phyloP scores from a whole-genome alignment of 2,113 vertebrate species.

The Glareola pratincola region DNA sequence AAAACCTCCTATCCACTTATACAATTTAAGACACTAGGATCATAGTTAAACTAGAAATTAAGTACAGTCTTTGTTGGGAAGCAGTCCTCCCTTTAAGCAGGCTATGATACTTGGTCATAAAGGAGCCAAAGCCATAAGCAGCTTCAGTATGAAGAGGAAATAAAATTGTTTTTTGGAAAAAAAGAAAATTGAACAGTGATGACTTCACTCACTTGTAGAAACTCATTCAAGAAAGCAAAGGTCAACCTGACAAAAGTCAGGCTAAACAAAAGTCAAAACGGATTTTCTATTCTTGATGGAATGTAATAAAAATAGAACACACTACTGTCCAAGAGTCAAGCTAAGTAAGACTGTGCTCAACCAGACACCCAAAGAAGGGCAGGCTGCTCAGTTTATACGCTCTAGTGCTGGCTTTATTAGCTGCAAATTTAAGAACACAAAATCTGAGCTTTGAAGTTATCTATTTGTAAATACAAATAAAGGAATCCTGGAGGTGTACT shows the following conservation, averaged over 20 bases:
- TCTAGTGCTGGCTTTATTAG: neutral
- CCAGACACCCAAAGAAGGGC: neutral
- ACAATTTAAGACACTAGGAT: neutral
- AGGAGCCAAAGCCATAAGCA: neutral
- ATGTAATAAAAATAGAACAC: neutral
- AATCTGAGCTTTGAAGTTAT: neutral
- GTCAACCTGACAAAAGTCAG: neutral
- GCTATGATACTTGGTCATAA: neutral
- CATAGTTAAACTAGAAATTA: neutral
- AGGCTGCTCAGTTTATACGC: neutral
- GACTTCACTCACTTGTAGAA: neutral
- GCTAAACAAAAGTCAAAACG: neutral
- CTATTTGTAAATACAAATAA: neutral
- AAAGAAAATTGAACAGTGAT: neutral
- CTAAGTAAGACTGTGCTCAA: neutral
- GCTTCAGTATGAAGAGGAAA: neutral
- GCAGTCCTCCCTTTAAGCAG: neutral
- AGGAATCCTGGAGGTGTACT: neutral
- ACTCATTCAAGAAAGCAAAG: neutral
- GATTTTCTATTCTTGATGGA: neutral
- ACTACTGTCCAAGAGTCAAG: neutral
- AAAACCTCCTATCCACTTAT: neutral
- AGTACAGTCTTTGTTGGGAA: neutral
- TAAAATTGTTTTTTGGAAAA: neutral
- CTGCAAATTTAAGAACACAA: neutral